These are phyloP conservation scores for Embiotoca jacksoni DNA, from an alignment of 2,113 vertebrate species.

Conservation along the genomic window DNA sequence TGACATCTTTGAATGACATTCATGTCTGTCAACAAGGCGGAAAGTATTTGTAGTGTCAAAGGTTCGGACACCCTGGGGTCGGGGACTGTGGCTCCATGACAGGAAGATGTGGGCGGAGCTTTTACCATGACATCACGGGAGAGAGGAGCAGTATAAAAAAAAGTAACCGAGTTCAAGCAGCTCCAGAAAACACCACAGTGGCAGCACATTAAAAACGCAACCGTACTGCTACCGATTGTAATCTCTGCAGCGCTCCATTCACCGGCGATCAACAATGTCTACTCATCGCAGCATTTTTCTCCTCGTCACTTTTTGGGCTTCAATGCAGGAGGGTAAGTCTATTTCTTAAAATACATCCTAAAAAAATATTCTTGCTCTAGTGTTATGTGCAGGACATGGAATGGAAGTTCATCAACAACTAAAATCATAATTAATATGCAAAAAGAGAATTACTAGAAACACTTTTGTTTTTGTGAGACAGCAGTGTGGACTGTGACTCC, in stretches of 20 bases:
- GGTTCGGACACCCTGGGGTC: constrained; percentile 54
- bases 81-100: constrained; percentile 21
- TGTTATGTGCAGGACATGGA: not conserved
- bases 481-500: constrained; percentile 8
- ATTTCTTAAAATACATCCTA: not conserved
- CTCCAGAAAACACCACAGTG: constrained; percentile 56
- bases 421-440: not conserved
- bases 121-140: constrained; percentile 60
- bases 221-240: not conserved
- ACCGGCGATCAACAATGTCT: constrained; percentile 56
- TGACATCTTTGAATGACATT: constrained; percentile 16
- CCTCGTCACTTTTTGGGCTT: constrained; percentile 67
- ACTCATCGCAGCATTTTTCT: constrained; percentile 66
- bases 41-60: constrained; percentile 63
- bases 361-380: not conserved
- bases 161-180: constrained; percentile 66
- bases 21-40: constrained; percentile 7
- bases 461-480: not conserved
- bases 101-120: constrained; percentile 60
- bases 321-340: constrained; percentile 73
- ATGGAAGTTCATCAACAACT: not conserved
- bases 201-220: constrained; percentile 34
- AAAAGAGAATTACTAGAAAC: not conserved
- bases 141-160: constrained; percentile 55
- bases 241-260: constrained; percentile 29